These are phyloP conservation scores for Crepidodera aurea DNA, from an alignment of 2,888 invertebrate species.

Conservation along the genomic window DNA sequence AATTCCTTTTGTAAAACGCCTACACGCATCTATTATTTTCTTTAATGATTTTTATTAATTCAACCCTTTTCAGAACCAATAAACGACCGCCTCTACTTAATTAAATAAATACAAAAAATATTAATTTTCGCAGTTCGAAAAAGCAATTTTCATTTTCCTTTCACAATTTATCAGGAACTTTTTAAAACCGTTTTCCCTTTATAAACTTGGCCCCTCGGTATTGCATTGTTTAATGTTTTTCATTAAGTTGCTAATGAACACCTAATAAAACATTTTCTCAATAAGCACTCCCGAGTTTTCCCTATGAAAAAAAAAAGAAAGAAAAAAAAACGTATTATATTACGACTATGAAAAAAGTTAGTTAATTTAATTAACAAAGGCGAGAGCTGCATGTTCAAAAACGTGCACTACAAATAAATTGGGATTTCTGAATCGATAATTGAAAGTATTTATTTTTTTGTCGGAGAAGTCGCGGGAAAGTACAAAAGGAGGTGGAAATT, in stretches of 20 bases:
- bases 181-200: slow-evolving; percentile 22
- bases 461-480: no score
- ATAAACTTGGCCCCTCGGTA: slow-evolving; percentile 24
- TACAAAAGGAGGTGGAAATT: no score
- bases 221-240: slow-evolving; percentile 32
- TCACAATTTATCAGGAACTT: slow-evolving; percentile 18
- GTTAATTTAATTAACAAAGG: slow-evolving; percentile 42
- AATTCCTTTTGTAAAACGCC: no score
- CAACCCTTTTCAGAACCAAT: neutral
- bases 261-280: slow-evolving; percentile 32
- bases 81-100: slow-evolving; percentile 1
- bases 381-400: slow-evolving; percentile 35
- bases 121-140: slow-evolving; percentile 2
- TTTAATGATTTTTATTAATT: neutral
- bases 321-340: slow-evolving; percentile 34
- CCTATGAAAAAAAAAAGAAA: slow-evolving; percentile 28
- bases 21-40: neutral
- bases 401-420: slow-evolving; percentile 42
- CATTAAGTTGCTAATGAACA: slow-evolving; percentile 33
- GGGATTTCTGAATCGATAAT: slow-evolving; percentile 35
- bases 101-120: slow-evolving; percentile 25
- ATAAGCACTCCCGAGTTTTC: slow-evolving; percentile 26
- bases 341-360: slow-evolving; percentile 39
- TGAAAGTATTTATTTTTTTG: slow-evolving; percentile 39
- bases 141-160: slow-evolving; percentile 25